Evolutionary conservation across 92 coral and sea anemone genomes (phyloP).

Genomic region (Epizoanthus illoricatus): DNA sequence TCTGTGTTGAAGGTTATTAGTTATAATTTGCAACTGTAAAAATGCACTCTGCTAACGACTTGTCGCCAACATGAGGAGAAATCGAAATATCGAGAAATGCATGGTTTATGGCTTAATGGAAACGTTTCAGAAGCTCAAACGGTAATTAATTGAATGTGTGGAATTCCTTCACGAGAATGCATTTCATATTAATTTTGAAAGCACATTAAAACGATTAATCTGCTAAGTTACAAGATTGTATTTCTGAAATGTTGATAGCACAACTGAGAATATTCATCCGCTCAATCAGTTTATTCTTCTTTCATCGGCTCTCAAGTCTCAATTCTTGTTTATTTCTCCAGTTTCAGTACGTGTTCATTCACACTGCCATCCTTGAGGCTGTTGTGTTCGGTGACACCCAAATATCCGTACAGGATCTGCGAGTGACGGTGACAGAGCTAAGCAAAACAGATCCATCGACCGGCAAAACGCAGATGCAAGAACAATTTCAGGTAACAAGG

Average conservation of each 20-base stretch:
- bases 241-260: no score
- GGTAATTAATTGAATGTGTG: no score
- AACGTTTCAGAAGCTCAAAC: neutral
- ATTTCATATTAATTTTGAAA: neutral
- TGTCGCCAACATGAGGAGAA: no score
- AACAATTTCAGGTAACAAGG: conserved; percentile 57
- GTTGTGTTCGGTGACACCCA: conserved; percentile 63
- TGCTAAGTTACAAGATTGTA: no score
- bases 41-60: neutral
- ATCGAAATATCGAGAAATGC: neutral
- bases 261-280: no score
- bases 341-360: conserved; percentile 68
- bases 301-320: neutral
- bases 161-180: neutral
- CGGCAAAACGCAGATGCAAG: conserved; percentile 42
- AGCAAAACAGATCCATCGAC: conserved; percentile 19
- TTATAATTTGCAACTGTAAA: neutral
- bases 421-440: conserved; percentile 40
- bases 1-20: no score
- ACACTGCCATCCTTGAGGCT: conserved; percentile 69
- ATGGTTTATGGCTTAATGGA: neutral
- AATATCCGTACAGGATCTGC: conserved; percentile 58
- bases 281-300: no score
- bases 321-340: neutral
- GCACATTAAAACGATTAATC: neutral